A percentile compares a stretch with the other conserved stretches of the same genome.
These are phyloP conservation scores for Drepanosiphum platanoidis DNA, from an alignment of 2,888 invertebrate species.

Conservation along the genomic window DNA sequence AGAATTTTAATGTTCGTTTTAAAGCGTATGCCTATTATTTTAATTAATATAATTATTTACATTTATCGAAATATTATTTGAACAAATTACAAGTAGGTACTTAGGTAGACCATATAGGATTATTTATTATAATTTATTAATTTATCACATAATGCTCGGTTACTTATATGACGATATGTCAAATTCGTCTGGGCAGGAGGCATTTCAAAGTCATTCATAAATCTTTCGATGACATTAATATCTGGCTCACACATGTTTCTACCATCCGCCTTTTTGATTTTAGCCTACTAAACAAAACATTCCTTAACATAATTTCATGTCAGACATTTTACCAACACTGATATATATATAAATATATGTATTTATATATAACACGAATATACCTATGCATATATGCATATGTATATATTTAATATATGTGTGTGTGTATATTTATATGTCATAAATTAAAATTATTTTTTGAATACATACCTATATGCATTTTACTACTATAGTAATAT, in stretches of 20 bases:
- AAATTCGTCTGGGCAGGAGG: slow-evolving; percentile 54
- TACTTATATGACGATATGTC: slow-evolving; percentile 29
- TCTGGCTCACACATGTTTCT: slow-evolving; percentile 59
- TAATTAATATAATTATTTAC: neutral
- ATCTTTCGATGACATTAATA: slow-evolving; percentile 57
- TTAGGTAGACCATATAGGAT: neutral
- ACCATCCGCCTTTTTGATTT: slow-evolving; percentile 42
- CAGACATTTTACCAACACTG: slow-evolving; percentile 20
- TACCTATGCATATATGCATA: too few species aligned
- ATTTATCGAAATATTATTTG: neutral
- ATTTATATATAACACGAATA: too few species aligned
- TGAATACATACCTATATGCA: too few species aligned
- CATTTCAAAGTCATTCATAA: slow-evolving; percentile 55
- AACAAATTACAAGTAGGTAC: neutral
- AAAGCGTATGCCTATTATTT: neutral
- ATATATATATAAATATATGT: too few species aligned
- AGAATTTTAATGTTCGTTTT: neutral
- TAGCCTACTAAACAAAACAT: slow-evolving; percentile 52
- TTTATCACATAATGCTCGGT: neutral
- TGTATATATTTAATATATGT: too few species aligned
- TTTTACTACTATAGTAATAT: too few species aligned
- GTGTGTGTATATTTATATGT: too few species aligned
- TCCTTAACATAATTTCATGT: slow-evolving; percentile 14
- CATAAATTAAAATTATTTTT: too few species aligned
- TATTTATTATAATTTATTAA: slow-evolving; percentile 8